These are phyloP conservation scores for Holcopasites calliopsidis DNA, from an alignment of 1,140 invertebrate genomes.

Conservation along the genomic window DNA sequence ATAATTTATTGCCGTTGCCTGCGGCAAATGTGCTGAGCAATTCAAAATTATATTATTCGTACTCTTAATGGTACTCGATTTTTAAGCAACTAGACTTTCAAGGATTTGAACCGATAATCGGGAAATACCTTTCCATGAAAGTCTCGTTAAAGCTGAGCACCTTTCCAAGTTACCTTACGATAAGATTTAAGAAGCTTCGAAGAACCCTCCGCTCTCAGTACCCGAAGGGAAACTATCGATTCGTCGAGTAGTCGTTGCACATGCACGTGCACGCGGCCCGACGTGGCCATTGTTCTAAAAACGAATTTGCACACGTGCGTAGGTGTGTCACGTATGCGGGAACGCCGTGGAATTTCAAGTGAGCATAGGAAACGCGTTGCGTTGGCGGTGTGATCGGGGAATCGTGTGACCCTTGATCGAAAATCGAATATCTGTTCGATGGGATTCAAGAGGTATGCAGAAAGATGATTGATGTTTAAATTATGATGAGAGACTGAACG, in stretches of 20 bases:
- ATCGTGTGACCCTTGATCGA: not conserved
- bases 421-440: too few relatives aligned
- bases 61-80: too few relatives aligned
- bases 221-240: slow-evolving; percentile 24
- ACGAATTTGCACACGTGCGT: slow-evolving; percentile 60
- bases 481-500: too few relatives aligned
- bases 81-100: too few relatives aligned
- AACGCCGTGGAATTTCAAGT: slow-evolving; percentile 55
- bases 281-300: slow-evolving; percentile 50
- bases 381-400: not conserved
- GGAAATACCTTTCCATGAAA: too few relatives aligned
- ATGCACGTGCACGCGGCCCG: slow-evolving; percentile 18
- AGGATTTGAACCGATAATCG: too few relatives aligned
- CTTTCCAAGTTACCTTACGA: too few relatives aligned
- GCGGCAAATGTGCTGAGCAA: too few relatives aligned
- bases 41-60: too few relatives aligned
- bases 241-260: slow-evolving; percentile 10
- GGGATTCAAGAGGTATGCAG: not conserved
- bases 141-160: too few relatives aligned
- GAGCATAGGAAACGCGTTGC: slow-evolving; percentile 35
- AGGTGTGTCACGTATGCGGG: slow-evolving; percentile 58
- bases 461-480: too few relatives aligned
- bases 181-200: not conserved
- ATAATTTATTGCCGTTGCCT: too few relatives aligned
- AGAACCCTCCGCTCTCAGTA: slow-evolving; percentile 13